Evolutionary conservation across 2,888 invertebrate species (phyloP).

Genomic region (Zhengitettix transpicula): DNA sequence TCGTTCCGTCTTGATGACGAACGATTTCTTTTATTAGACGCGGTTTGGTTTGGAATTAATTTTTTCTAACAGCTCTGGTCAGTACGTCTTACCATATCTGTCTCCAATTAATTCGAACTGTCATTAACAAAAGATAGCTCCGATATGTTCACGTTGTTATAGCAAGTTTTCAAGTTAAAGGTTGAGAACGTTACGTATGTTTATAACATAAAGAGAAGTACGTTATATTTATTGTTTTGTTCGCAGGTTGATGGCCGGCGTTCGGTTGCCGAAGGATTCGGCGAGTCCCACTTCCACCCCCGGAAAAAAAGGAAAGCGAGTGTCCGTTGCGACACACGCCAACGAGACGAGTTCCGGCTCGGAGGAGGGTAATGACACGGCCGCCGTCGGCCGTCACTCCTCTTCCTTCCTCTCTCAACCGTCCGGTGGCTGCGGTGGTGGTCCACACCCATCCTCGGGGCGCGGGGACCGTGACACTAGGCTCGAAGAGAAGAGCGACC

Average conservation of each 20-base stretch:
- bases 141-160: no score
- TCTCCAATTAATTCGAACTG: no score
- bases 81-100: no score
- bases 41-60: no score
- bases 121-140: no score
- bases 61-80: no score
- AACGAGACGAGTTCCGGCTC: constrained; percentile 5
- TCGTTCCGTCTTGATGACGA: no score
- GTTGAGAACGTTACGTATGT: no score
- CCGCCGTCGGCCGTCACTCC: constrained; percentile 11
- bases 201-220: no score
- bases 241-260: constrained; percentile 7
- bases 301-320: constrained; percentile 17
- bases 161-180: no score
- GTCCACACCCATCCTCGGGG: constrained; percentile 2
- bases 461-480: constrained; percentile 18
- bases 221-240: not conserved
- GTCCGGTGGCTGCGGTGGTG: constrained; percentile 30
- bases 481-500: constrained; percentile 45
- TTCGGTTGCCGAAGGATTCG: constrained; percentile 18
- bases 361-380: constrained; percentile 25
- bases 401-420: constrained; percentile 14
- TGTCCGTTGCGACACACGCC: constrained; percentile 16
- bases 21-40: no score
- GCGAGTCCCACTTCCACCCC: constrained; percentile 11